Evolutionary conservation across 1,140 invertebrate species (phyloP), one percentile per base, ranked within the genome.

Genomic region (Eumaeus atala): DNA sequence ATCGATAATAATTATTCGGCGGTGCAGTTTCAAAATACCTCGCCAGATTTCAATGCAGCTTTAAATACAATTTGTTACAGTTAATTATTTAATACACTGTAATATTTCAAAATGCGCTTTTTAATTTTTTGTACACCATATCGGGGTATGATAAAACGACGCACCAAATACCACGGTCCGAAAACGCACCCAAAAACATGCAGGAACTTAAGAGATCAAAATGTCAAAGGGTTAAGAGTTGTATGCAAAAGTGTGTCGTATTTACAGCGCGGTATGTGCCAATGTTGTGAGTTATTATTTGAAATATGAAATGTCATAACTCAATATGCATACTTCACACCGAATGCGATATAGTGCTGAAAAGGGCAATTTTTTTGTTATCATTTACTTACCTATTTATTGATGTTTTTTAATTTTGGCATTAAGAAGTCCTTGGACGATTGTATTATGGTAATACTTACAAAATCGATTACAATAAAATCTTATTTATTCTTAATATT

Each of bases 151-250:
- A 44, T 44, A 44, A 44, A 44, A 14, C 40, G 40, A 44, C 40
- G 40, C 40, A 44, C 40, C 40, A 44, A 44, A 44, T 44, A 44
- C 40, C 40, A 9, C 40, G 21, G 21, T 2, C 17, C 40, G 40
- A 44, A 44, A 44, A 44, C 40, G 40, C 40, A 44, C 40, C 40
- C 40, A 44, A 44, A 44, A 44, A 18, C 40, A 44, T 44, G 14
- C 40, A 44, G 40, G 40, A 44, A 44, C 40, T 44, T 16, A 44
- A 44, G 21, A 44, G 40, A 44, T 44, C 40, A 44, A 44, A 17
- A 44, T 16, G 14, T 16, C 9, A 44, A 44, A 44, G 16, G 40
- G 40, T 44, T 44, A 16, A 7, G 6, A 9, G 9, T 9, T 18
- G 3, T 9, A 44, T 9, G 14, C 6, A 14, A 44, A 44, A 8